Conservation (phyloP, 2,797 vertebrate genomes). For the Molothrus ater region DNA sequence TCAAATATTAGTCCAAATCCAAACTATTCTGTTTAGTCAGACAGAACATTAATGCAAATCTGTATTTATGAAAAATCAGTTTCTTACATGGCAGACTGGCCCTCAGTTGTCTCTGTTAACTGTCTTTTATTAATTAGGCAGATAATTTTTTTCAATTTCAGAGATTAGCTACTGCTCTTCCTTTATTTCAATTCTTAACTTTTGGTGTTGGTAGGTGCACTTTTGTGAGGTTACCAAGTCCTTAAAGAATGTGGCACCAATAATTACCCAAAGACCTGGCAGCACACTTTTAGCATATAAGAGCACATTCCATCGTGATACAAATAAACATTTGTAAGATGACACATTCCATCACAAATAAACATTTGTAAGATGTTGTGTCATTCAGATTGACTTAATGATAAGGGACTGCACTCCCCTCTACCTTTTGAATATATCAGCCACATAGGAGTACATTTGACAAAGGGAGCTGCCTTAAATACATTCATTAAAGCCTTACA, state of each 20-base stretch:
- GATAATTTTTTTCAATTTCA: not conserved
- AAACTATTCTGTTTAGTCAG: not conserved
- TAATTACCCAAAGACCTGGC: not conserved
- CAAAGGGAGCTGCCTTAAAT: not conserved
- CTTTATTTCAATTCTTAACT: not conserved
- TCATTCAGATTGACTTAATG: not conserved
- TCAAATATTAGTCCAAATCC: not conserved
- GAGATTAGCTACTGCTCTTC: not conserved
- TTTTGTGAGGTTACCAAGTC: not conserved
- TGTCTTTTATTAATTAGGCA: not conserved
- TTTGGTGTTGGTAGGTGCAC: not conserved
- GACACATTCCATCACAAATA: not conserved
- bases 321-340: not conserved
- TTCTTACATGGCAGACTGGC: not conserved
- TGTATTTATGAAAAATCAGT: not conserved
- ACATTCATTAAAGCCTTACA: not conserved
- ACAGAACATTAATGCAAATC: not conserved
- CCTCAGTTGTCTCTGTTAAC: not conserved
- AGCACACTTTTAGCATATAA: not conserved
- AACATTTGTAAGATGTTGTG: not conserved
- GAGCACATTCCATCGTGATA: not conserved
- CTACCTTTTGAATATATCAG: not conserved
- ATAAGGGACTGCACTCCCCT: not conserved
- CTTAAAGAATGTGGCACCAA: not conserved
- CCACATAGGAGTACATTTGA: not conserved